These are phyloP conservation scores for Maconellicoccus hirsutus DNA, from an alignment of 1,140 invertebrate genomes.

Conservation along the genomic window DNA sequence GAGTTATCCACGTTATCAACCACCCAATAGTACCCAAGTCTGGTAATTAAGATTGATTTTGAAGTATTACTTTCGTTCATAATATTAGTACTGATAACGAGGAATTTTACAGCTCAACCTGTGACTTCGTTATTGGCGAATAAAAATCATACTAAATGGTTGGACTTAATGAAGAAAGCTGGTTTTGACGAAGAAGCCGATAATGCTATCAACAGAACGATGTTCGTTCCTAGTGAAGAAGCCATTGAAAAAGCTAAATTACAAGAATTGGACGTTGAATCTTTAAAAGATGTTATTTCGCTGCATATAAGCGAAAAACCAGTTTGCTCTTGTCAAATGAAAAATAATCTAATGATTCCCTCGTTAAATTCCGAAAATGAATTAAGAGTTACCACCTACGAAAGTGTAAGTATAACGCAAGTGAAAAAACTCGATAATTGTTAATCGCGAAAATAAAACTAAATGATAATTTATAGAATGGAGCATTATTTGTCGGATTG, in stretches of 20 bases:
- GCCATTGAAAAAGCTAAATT: constrained; percentile 34
- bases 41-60: constrained; percentile 36
- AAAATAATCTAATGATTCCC: constrained; percentile 33
- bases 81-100: background rate
- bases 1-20: constrained; percentile 44
- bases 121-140: constrained; percentile 34
- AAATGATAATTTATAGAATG: background rate
- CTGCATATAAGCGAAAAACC: constrained; percentile 37
- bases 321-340: constrained; percentile 31
- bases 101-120: constrained; percentile 32
- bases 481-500: constrained; percentile 30
- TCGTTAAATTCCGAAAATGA: constrained; percentile 29
- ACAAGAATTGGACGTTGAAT: constrained; percentile 32
- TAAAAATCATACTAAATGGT: constrained; percentile 36
- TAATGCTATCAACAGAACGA: constrained; percentile 38
- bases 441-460: no score
- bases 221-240: constrained; percentile 42
- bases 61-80: background rate
- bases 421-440: background rate
- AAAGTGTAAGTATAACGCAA: background rate
- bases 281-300: constrained; percentile 35
- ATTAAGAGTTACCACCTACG: constrained; percentile 26
- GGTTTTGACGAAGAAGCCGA: constrained; percentile 35
- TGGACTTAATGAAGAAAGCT: constrained; percentile 36
- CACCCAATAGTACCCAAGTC: constrained; percentile 41